Conservation (phyloP, 2,888 invertebrate genomes). For the Drosophila lacicola region DNA sequence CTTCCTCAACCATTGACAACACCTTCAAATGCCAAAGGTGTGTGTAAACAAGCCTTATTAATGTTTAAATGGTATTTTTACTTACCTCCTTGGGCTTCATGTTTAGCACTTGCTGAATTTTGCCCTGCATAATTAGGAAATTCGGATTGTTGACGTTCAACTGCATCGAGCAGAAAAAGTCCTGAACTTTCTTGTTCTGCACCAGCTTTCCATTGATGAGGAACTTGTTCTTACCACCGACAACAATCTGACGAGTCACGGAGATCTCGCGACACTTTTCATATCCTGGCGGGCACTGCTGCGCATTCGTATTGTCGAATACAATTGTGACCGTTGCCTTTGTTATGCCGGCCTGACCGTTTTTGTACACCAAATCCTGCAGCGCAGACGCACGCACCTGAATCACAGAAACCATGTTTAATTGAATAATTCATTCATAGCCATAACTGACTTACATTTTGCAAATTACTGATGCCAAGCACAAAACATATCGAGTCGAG, state of each 20-base stretch:
- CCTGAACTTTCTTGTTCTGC: constrained; percentile 95
- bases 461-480: constrained; percentile 96
- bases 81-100: constrained; percentile 98
- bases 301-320: constrained; percentile 95
- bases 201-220: constrained; percentile 96
- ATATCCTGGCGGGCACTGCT: constrained; percentile 95
- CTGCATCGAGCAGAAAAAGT: constrained; percentile 98
- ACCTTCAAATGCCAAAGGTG: constrained; percentile 86
- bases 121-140: constrained; percentile 99
- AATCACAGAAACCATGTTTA: background rate
- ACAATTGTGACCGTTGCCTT: constrained; percentile 98
- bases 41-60: background rate
- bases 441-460: constrained; percentile 89
- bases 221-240: constrained; percentile 97
- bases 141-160: constrained; percentile 99
- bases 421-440: background rate
- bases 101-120: constrained; percentile 98
- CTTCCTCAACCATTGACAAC: constrained; percentile 99
- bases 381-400: constrained; percentile 95
- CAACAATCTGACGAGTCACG: constrained; percentile 93
- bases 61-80: background rate
- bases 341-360: constrained; percentile 97
- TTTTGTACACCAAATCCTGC: constrained; percentile 98
- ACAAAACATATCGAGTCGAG: constrained; percentile 99
- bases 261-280: constrained; percentile 96